Evolutionary conservation across 1,140 invertebrate genomes (phyloP), one percentile per base, ranked within the genome.

Genomic region (Catajapyx aquilonaris): DNA sequence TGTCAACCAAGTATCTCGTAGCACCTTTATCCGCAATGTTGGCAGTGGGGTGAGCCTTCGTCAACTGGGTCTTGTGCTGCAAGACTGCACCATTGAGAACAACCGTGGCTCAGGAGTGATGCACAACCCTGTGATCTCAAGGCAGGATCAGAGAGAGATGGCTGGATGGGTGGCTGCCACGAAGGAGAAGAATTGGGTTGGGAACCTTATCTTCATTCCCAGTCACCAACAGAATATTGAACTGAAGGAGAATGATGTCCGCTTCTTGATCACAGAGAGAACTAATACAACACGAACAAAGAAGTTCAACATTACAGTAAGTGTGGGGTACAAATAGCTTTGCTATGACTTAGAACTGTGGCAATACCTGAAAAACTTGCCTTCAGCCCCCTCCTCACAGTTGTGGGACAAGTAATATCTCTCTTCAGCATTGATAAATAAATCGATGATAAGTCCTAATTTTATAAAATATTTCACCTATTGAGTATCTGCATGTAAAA

Each of bases 31-130:
- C 3, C 66, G 74, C 20, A 95, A 95, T 54, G 66, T 69, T 46
- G 76, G 84, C 3, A 86, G 83, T 46, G 90, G 90, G 18, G 73
- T 94, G 13, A 79, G 75, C 51, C 71, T 93, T 31, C 81, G 84
- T 48, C 85, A 90, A 52, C 54, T 88, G 10, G 86, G 86, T 39
- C 60, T 91, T 10, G 36, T 23, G 10, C 31, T 41, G 41, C n/a
- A 33, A 53, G 53, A 73, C 28, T 75, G 74, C 5, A 56, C 62
- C 10, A 76, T 93, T 33, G 76, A 81, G 53, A 74, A 81, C 37
- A 98, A 96, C 54, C 66, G 69, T 33, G 65, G 79, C 32, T 78
- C 81, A 34, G 94, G 91, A 1, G 78, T 98, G 44, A 71, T 77
- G 39, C 93, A 97, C 51, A 80, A 97, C 63, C 85, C 91, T 2